Evolutionary conservation across 1,140 invertebrate species (phyloP).

Genomic region (Drosophila sp.): DNA sequence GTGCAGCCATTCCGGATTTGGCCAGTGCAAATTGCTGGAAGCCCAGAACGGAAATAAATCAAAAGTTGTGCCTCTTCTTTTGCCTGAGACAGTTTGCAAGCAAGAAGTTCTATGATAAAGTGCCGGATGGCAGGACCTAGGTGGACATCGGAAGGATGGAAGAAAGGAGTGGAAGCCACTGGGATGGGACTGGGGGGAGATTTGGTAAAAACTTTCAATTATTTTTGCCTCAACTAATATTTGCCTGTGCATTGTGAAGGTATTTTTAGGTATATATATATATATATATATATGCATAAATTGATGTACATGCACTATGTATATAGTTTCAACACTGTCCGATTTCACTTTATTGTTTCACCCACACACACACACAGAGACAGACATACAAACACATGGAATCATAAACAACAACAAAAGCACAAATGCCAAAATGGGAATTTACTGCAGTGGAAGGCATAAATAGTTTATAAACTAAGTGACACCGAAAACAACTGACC

Average conservation of each 20-base stretch:
- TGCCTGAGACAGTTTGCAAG: constrained; percentile 13
- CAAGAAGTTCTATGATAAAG: constrained; percentile 26
- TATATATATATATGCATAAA: background rate
- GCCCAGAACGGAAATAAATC: constrained; percentile 48
- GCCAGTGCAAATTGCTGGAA: constrained; percentile 42
- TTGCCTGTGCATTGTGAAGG: constrained; percentile 13
- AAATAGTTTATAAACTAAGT: constrained; percentile 72
- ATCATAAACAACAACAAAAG: constrained; percentile 46
- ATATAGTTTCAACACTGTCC: constrained; percentile 15
- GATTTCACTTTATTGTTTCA: constrained; percentile 25
- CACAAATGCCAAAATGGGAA: constrained; percentile 64
- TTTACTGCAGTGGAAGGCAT: constrained; percentile 69
- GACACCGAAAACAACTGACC: constrained; percentile 69
- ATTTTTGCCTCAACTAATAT: constrained; percentile 42
- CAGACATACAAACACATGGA: background rate
- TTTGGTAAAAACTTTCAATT: constrained; percentile 49
- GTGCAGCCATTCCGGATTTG: constrained; percentile 13
- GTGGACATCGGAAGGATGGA: constrained; percentile 19
- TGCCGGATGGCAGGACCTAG: constrained; percentile 15
- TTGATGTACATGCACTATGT: constrained; percentile 10
- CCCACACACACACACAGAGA: constrained; percentile 9
- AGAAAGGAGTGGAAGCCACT: no score
- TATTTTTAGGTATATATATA: background rate
- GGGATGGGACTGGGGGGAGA: background rate
- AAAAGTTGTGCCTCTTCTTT: constrained; percentile 49